Conservation (phyloP, 2,113 vertebrate species). For the Fulmarus glacialis region DNA sequence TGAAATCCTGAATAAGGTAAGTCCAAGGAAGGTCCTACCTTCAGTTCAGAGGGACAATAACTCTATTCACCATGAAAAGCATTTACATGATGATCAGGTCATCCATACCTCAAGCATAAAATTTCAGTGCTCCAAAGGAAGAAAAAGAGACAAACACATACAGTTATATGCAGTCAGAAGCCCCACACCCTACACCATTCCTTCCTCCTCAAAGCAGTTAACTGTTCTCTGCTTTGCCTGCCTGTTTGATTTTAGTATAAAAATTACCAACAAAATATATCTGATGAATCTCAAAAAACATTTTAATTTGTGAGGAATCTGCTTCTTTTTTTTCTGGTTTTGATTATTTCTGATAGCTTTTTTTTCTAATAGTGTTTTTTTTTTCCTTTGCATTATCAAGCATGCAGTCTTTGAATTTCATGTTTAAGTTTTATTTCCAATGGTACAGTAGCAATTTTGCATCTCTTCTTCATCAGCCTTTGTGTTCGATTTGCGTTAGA, state of each 20-base stretch:
- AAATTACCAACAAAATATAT: background rate
- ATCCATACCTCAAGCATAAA: background rate
- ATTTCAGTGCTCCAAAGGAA: background rate
- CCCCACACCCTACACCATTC: background rate
- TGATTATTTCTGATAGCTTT: background rate
- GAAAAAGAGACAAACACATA: background rate
- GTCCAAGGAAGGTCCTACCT: background rate
- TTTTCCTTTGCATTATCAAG: background rate
- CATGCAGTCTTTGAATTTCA: conserved; percentile 21
- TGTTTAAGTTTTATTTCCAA: background rate
- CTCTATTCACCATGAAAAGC: background rate
- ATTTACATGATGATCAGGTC: background rate
- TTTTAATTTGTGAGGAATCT: background rate
- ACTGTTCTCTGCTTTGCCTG: background rate
- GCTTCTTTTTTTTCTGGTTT: background rate
- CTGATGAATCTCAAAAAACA: background rate
- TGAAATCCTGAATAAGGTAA: background rate
- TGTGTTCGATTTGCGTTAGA: conserved; percentile 21
- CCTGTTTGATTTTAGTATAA: background rate
- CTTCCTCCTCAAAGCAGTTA: background rate
- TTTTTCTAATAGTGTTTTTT: background rate
- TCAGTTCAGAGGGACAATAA: background rate
- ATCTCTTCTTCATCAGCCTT: conserved; percentile 41
- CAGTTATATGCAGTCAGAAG: background rate
- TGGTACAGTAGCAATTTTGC: background rate